Evolutionary conservation across 2,113 vertebrate genomes (phyloP).

Genomic region (Leptocoma aspasia): DNA sequence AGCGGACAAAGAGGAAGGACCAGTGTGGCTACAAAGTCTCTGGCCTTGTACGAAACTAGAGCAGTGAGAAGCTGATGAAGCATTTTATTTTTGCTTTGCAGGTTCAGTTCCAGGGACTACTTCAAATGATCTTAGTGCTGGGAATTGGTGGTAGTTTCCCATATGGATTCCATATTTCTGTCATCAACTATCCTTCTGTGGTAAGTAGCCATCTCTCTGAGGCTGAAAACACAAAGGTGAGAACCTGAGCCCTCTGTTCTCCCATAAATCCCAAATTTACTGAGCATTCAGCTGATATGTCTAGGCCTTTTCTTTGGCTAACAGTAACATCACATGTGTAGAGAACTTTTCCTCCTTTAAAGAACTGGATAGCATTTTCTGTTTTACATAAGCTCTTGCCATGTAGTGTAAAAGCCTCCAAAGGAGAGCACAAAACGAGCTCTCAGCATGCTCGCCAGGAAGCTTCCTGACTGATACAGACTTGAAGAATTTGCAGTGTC

Average conservation of each 20-base stretch:
- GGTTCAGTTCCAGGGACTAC: constrained; percentile 55
- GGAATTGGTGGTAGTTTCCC: constrained; percentile 86
- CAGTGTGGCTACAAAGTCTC: neutral
- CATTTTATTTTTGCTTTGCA: neutral
- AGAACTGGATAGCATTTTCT: neutral
- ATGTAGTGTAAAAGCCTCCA: neutral
- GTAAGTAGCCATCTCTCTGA: constrained; percentile 62
- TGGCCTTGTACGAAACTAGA: neutral
- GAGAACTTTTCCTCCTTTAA: neutral
- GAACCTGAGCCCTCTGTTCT: neutral
- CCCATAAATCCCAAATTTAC: neutral
- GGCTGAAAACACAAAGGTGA: neutral
- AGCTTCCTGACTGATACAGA: neutral
- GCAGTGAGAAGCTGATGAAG: neutral
- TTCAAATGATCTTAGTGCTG: constrained; percentile 70
- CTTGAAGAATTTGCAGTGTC: neutral
- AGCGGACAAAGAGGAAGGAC: neutral
- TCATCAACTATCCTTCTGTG: constrained; percentile 79
- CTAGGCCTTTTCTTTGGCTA: neutral
- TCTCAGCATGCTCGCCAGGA: neutral
- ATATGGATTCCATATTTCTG: constrained; percentile 82
- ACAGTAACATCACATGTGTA: neutral
- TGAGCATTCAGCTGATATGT: neutral
- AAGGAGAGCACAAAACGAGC: neutral
- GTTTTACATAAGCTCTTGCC: neutral